Evolutionary conservation across 2,888 invertebrate species (phyloP).

Genomic region (Xanthia icteritia): DNA sequence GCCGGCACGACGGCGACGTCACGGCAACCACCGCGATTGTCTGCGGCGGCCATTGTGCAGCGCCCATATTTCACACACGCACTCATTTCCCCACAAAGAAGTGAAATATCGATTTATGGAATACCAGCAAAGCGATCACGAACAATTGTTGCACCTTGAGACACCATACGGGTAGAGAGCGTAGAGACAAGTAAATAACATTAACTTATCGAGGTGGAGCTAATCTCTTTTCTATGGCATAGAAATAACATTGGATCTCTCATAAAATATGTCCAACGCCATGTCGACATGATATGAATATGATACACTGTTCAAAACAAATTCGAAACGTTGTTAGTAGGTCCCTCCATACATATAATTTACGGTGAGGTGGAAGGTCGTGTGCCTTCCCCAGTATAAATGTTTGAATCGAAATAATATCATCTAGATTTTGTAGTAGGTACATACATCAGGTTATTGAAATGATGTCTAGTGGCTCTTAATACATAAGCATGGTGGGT

Average conservation of each 20-base stretch:
- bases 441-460: background rate
- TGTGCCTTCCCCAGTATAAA: background rate
- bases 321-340: background rate
- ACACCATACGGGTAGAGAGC: background rate
- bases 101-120: slow-evolving; percentile 60
- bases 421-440: background rate
- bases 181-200: slow-evolving; percentile 35
- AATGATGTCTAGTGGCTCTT: background rate
- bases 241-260: background rate
- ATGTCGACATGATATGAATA: background rate
- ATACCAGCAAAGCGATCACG: slow-evolving; percentile 41
- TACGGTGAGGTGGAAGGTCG: background rate
- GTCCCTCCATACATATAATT: background rate
- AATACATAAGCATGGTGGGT: too few species aligned
- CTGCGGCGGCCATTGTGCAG: slow-evolving; percentile 49
- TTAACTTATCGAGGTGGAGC: slow-evolving; percentile 19
- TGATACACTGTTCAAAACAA: background rate
- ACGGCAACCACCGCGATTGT: slow-evolving; percentile 49
- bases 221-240: slow-evolving; percentile 15
- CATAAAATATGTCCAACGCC: background rate
- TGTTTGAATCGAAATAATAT: background rate
- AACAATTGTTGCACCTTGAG: slow-evolving; percentile 44
- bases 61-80: slow-evolving; percentile 40
- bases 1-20: slow-evolving; percentile 24
- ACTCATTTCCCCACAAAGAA: slow-evolving; percentile 48